Percentiles rank a stretch among this genome's conserved stretches.
phyloP scores from a whole-genome alignment of 2,113 vertebrate species.

The Macheiramphus alcinus region DNA sequence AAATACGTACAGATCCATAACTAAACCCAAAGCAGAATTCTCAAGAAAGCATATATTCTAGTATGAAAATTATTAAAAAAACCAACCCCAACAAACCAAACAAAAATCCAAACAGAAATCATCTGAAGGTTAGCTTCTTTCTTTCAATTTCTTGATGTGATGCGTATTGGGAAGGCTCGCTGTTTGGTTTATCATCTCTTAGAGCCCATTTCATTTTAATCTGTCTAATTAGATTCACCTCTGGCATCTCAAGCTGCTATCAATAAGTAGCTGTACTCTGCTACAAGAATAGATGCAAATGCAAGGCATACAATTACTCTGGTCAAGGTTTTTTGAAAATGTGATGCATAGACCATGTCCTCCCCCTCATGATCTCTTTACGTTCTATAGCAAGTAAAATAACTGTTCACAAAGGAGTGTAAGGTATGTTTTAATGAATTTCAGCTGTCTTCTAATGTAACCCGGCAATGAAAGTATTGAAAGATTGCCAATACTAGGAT shows the following conservation, averaged over 20 bases:
- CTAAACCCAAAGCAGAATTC: neutral
- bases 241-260: neutral
- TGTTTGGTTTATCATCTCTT: neutral
- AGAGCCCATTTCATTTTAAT: neutral
- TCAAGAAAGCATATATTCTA: neutral
- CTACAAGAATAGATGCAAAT: neutral
- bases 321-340: neutral
- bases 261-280: neutral
- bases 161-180: neutral
- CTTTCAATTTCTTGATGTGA: neutral
- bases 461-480: neutral
- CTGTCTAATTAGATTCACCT: neutral
- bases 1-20: neutral
- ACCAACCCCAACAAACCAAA: too few relatives aligned
- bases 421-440: neutral
- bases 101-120: neutral
- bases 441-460: neutral
- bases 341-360: too few relatives aligned
- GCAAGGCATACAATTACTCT: fast-evolving
- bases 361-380: neutral
- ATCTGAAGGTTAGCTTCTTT: neutral
- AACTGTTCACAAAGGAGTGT: neutral
- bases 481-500: neutral
- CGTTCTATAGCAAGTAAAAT: neutral
- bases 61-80: neutral